phyloP scores from a whole-genome alignment of 2,797 vertebrate genomes.

The Sciaenops ocellatus region DNA sequence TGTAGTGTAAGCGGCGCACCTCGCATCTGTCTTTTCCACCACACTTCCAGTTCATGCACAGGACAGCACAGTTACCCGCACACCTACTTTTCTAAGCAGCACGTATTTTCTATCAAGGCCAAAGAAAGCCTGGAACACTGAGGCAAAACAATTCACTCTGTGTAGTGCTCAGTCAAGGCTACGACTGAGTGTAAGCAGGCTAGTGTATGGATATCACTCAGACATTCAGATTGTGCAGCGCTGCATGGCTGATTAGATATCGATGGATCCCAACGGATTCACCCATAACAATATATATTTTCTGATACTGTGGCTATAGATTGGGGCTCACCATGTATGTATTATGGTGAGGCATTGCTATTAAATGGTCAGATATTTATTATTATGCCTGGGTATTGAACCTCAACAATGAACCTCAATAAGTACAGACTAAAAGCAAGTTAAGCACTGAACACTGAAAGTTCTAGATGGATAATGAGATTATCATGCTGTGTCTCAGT shows the following conservation, averaged over 20 bases:
- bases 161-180: slow-evolving; percentile 55
- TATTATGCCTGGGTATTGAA: not conserved
- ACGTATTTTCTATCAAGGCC: slow-evolving; percentile 67
- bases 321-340: not conserved
- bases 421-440: not conserved
- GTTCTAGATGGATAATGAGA: not conserved
- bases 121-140: slow-evolving; percentile 42
- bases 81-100: slow-evolving; percentile 50
- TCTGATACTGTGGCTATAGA: slow-evolving; percentile 2
- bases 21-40: slow-evolving; percentile 50
- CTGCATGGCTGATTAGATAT: slow-evolving; percentile 47
- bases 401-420: not conserved
- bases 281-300: slow-evolving; percentile 27
- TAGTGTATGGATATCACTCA: slow-evolving; percentile 36
- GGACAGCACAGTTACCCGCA: slow-evolving; percentile 25
- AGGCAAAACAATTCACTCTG: slow-evolving; percentile 57
- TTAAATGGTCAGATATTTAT: not conserved
- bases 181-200: not conserved
- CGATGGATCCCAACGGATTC: slow-evolving; percentile 42
- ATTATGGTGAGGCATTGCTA: not conserved
- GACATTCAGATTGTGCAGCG: slow-evolving; percentile 37
- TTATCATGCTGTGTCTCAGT: not conserved
- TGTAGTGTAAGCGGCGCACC: slow-evolving; percentile 29
- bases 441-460: not conserved
- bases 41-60: slow-evolving; percentile 28